These are phyloP conservation scores for Archivesica marissinica DNA, from an alignment of 1,140 invertebrate genomes.

Conservation along the genomic window DNA sequence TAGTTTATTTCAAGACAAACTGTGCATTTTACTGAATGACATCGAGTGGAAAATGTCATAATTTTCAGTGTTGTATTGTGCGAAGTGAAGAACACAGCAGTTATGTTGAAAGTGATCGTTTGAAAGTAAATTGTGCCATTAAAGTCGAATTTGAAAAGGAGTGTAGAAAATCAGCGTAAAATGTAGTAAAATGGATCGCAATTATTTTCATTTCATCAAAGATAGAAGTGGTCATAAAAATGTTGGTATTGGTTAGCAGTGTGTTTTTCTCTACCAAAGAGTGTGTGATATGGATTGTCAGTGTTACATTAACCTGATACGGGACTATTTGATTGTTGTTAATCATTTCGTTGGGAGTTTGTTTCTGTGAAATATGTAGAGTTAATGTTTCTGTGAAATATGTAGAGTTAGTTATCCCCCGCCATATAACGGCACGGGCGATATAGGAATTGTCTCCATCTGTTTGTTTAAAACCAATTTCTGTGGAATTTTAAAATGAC, in stretches of 20 bases:
- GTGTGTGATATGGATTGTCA: too few species aligned
- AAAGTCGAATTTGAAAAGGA: not conserved
- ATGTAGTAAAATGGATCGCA: not conserved
- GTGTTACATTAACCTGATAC: too few species aligned
- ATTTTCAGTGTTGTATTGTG: not conserved
- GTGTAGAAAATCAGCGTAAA: not conserved
- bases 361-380: too few species aligned
- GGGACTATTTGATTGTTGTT: too few species aligned
- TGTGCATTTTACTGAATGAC: not conserved
- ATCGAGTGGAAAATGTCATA: conserved; percentile 16
- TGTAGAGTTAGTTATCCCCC: too few species aligned
- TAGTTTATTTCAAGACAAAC: not conserved
- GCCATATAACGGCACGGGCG: too few species aligned
- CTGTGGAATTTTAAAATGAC: too few species aligned
- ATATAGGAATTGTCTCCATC: too few species aligned
- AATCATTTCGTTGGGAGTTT: too few species aligned
- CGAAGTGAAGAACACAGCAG: not conserved
- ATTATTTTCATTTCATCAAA: not conserved
- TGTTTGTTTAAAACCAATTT: too few species aligned
- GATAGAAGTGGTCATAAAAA: not conserved
- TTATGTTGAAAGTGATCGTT: conserved; percentile 15
- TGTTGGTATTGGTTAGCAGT: not conserved
- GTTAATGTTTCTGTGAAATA: too few species aligned
- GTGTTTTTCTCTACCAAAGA: too few species aligned
- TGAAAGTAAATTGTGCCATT: conserved; percentile 20